These are phyloP conservation scores for Desmophyllum pertusum DNA, from an alignment of 92 coral and sea anemone species.

Conservation along the genomic window DNA sequence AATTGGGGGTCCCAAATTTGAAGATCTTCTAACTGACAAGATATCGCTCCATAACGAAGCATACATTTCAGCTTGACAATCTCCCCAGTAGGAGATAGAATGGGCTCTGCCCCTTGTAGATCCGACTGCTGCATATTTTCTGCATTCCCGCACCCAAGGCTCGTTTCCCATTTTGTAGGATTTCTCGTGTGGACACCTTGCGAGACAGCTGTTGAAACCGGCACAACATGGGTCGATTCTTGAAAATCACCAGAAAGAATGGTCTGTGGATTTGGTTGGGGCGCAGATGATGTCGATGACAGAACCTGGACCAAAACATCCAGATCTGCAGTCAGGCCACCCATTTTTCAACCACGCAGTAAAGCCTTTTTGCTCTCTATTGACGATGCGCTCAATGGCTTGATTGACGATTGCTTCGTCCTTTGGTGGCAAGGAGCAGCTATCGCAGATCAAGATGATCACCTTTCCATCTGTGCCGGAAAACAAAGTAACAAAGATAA, in stretches of 20 bases:
- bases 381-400: background rate
- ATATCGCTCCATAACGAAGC: background rate
- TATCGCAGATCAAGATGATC: background rate
- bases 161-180: background rate
- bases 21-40: background rate
- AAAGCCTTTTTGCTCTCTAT: background rate
- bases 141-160: too few species aligned
- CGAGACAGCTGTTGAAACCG: background rate
- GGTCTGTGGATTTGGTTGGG: background rate
- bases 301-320: background rate
- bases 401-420: background rate
- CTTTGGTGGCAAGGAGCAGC: background rate
- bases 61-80: background rate
- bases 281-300: background rate
- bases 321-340: background rate
- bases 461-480: slow-evolving; percentile 4
- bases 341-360: background rate
- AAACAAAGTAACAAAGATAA: background rate
- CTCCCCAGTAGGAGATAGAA: background rate
- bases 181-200: background rate
- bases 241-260: background rate
- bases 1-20: background rate
- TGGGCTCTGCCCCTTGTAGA: background rate
- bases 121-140: background rate
- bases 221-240: background rate